Base-by-base conservation (phyloP, 2,888 invertebrate species). In the Timandra comae region DNA sequence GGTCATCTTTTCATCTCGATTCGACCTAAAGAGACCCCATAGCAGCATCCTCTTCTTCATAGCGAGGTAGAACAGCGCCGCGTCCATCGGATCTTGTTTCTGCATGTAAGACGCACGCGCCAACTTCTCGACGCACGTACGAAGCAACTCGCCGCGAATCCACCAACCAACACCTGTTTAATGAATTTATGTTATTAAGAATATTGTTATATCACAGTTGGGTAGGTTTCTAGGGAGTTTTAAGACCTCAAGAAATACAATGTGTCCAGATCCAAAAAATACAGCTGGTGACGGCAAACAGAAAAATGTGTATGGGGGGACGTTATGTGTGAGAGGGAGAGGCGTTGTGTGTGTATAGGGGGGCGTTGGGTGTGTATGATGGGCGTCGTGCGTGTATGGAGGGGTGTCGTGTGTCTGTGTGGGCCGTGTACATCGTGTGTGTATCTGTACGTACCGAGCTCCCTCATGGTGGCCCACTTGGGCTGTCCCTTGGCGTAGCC, bases 41-140 rank as follows among this genome's bases (percentile, higher is more conserved):
- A 99, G 89, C 2, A 99, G 86, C 58, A 93, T 97, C 63, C 99
- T 97, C 87, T 99, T 99, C 76, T 94, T 97, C 96, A 99, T 96
- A 1, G 99, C 99, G 45, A 99, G 86, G 75, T 99, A 99, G 70
- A 95, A 99, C 2, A 99, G 87, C 0, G 99, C 98, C 0, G 99
- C 98, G 67, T 99, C 99, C 80, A 99, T 89, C 0, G 99, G 99
- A 65, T 99, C 97, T 65, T 97, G 95, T 33, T 94, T 93, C 2
- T 88, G 81, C 79, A 96, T 96, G 77, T 96, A 99, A 0, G 98
- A 92, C 1, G 96, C 92, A 66, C 98, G 98, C 0, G 99, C 98
- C 13, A 99, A 88, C 63, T 94, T 95, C 68, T 99, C 98, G 7
- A 99, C 91, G 63, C 95, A 94, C 7, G 90, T 90, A 33, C 92